Conservation (phyloP, 1,140 invertebrate species). For the Microplitis demolitor region DNA sequence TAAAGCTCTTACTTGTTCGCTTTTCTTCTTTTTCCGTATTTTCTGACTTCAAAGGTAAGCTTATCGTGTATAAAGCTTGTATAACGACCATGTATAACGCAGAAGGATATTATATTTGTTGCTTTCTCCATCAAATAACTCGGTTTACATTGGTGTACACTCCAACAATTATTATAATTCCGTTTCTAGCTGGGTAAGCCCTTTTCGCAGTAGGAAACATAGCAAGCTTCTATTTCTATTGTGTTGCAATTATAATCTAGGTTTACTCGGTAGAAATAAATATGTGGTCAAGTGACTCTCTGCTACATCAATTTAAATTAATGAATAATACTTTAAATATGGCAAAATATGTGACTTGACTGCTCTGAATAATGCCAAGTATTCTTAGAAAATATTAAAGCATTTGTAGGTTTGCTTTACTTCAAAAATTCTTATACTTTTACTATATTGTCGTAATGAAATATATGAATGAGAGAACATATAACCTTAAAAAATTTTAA, state of each 20-base stretch:
- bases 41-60: neutral
- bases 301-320: neutral
- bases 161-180: constrained; percentile 34
- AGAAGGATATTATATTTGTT: constrained; percentile 28
- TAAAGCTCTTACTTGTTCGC: neutral
- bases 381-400: no score
- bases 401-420: no score
- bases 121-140: constrained; percentile 17
- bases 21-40: neutral
- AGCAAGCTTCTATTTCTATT: neutral
- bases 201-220: constrained; percentile 10
- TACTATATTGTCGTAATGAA: no score
- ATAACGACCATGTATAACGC: constrained; percentile 4
- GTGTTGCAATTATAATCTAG: neutral
- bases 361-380: no score
- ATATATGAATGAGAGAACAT: no score
- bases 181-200: constrained; percentile 21
- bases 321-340: neutral
- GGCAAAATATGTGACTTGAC: no score
- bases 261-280: neutral
- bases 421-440: no score
- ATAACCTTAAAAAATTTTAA: no score
- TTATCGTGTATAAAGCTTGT: neutral
- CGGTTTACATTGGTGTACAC: constrained; percentile 29
- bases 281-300: neutral